Conservation (phyloP, 2,797 vertebrate genomes). For the Setipinna tenuifilis region DNA sequence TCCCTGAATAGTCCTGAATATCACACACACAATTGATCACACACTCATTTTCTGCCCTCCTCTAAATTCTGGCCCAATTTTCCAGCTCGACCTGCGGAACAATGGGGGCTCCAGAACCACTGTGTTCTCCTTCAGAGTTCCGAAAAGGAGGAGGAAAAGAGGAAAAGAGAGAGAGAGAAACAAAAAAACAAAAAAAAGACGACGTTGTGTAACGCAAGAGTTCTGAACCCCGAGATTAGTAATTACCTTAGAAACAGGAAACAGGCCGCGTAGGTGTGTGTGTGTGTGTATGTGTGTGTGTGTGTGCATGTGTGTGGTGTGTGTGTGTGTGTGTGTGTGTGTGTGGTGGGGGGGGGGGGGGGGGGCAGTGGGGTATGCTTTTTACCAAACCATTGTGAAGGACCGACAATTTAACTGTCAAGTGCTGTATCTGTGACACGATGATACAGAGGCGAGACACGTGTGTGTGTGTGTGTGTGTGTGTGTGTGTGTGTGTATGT, state of each 20-base stretch:
- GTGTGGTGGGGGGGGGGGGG: slow-evolving; percentile 40
- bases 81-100: background rate
- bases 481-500: background rate
- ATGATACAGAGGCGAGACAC: slow-evolving; percentile 41
- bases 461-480: background rate
- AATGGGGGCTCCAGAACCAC: background rate
- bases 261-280: slow-evolving; percentile 29
- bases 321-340: slow-evolving; percentile 45
- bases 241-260: slow-evolving; percentile 45
- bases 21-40: background rate
- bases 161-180: too few species aligned
- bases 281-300: slow-evolving; percentile 31
- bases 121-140: slow-evolving; percentile 21
- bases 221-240: slow-evolving; percentile 26
- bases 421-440: slow-evolving; percentile 49
- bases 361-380: background rate
- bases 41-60: background rate
- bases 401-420: slow-evolving; percentile 49
- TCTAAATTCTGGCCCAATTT: slow-evolving; percentile 4
- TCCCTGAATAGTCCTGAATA: slow-evolving; percentile 19
- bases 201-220: slow-evolving; percentile 22
- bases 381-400: background rate
- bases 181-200: slow-evolving; percentile 45
- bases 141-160: background rate
- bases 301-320: background rate